A percentile compares a stretch with the other conserved stretches of the same genome.
Conservation (phyloP, 2,113 vertebrate species). For the Neodontobutis hainanensis region DNA sequence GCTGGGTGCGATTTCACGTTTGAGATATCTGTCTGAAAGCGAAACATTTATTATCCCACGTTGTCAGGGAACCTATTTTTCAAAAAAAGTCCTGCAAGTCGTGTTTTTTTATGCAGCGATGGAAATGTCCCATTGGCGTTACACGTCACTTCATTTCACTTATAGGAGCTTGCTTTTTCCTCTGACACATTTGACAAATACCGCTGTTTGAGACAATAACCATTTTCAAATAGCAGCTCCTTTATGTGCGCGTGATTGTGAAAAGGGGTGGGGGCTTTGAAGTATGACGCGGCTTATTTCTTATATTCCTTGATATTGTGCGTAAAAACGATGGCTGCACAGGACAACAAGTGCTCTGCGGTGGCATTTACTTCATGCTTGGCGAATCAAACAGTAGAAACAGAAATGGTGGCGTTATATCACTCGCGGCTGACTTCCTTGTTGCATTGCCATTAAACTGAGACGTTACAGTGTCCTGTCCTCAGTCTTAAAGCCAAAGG, state of each 20-base stretch:
- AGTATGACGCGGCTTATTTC: constrained; percentile 72
- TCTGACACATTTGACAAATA: constrained; percentile 72
- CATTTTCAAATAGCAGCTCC: constrained; percentile 64
- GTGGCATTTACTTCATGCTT: constrained; percentile 25
- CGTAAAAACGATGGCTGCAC: constrained; percentile 59
- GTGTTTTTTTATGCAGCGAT: constrained; percentile 57
- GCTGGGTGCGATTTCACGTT: constrained; percentile 97
- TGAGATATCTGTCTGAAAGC: constrained; percentile 97
- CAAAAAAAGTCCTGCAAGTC: constrained; percentile 73
- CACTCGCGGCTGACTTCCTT: constrained; percentile 35
- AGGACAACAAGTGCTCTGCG: constrained; percentile 60
- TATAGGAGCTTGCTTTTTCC: constrained; percentile 54
- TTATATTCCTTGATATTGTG: constrained; percentile 53
- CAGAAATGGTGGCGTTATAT: constrained; percentile 41
- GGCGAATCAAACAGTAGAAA: constrained; percentile 42
- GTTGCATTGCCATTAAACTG: constrained; percentile 56
- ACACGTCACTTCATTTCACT: constrained; percentile 73
- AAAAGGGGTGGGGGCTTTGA: constrained; percentile 52
- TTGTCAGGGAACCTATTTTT: constrained; percentile 89
- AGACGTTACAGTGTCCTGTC: constrained; percentile 76
- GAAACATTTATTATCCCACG: constrained; percentile 88
- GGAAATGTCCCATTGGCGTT: constrained; percentile 64
- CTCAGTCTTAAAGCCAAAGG: constrained; percentile 78
- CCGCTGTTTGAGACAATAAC: constrained; percentile 73
- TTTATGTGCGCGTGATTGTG: constrained; percentile 15